Evolutionary conservation across 2,888 invertebrate genomes (phyloP).

Genomic region (Dynastes grantii): DNA sequence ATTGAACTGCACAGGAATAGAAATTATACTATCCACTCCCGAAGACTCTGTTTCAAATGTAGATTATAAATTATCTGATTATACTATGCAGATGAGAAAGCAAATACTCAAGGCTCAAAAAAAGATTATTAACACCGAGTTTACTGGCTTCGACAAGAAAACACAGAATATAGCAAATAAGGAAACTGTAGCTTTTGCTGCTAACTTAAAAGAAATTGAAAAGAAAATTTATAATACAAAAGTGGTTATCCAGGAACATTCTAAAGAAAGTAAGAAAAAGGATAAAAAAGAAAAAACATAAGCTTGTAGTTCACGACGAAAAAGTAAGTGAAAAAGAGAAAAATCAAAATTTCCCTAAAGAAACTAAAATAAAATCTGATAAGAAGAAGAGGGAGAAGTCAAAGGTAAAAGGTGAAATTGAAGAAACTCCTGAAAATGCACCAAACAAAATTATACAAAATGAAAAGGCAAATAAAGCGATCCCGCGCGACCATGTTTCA

Average conservation of each 20-base stretch:
- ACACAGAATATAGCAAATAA: constrained; percentile 42
- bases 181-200: constrained; percentile 10
- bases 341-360: not conserved
- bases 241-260: not conserved
- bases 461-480: constrained; percentile 17
- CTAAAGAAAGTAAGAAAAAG: constrained; percentile 29
- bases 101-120: constrained; percentile 31
- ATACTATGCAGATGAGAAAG: constrained; percentile 29
- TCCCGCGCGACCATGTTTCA: constrained; percentile 36
- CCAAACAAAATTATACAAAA: constrained; percentile 19
- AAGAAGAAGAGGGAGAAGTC: constrained; percentile 43
- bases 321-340: constrained; percentile 34
- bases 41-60: constrained; percentile 47
- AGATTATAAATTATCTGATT: constrained; percentile 42
- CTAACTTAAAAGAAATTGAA: constrained; percentile 40
- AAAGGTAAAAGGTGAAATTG: not conserved
- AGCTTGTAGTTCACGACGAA: constrained; percentile 20
- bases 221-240: constrained; percentile 30
- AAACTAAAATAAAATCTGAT: constrained; percentile 21
- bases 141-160: constrained; percentile 40
- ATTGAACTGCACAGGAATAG: constrained; percentile 49
- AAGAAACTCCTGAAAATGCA: constrained; percentile 8
- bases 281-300: constrained; percentile 26
- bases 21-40: constrained; percentile 46
- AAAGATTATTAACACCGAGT: constrained; percentile 14